Conservation (phyloP, 2,888 invertebrate species). For the Cenopis cana region DNA sequence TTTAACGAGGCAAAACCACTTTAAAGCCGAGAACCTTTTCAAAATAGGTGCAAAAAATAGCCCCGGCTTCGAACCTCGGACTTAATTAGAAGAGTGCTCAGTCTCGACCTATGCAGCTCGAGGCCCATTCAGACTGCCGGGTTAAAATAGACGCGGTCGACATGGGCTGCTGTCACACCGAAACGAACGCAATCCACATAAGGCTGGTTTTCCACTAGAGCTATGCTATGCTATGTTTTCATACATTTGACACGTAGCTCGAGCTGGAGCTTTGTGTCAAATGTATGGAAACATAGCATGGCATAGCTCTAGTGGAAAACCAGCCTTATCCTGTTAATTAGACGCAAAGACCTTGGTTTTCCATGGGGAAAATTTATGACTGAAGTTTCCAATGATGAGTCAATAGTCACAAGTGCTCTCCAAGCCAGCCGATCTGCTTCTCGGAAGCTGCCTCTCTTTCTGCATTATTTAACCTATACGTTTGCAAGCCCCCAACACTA, state of each 20-base stretch:
- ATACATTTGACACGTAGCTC: too few species aligned
- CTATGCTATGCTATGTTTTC: too few species aligned
- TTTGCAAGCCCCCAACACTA: too few species aligned
- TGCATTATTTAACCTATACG: too few species aligned
- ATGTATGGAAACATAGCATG: too few species aligned
- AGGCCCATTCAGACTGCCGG: slow-evolving; percentile 68
- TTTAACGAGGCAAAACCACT: slow-evolving; percentile 34
- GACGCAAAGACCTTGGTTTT: too few species aligned
- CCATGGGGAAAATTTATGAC: too few species aligned
- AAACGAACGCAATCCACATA: slow-evolving; percentile 1
- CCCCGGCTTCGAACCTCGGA: slow-evolving; percentile 51
- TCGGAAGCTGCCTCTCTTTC: too few species aligned
- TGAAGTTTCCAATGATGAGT: background rate
- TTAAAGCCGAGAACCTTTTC: slow-evolving; percentile 31
- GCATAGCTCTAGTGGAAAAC: too few species aligned
- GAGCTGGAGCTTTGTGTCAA: too few species aligned
- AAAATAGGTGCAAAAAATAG: slow-evolving; percentile 42
- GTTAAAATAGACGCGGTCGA: slow-evolving; percentile 69
- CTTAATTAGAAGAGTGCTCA: slow-evolving; percentile 68
- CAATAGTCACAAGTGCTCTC: background rate
- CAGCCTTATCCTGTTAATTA: background rate
- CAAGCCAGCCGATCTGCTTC: background rate
- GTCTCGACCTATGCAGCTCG: slow-evolving; percentile 48
- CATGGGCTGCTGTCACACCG: slow-evolving; percentile 60
- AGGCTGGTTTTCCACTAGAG: too few species aligned